These are phyloP conservation scores for Sapayoa aenigma DNA, from an alignment of 2,113 vertebrate genomes.

Conservation along the genomic window DNA sequence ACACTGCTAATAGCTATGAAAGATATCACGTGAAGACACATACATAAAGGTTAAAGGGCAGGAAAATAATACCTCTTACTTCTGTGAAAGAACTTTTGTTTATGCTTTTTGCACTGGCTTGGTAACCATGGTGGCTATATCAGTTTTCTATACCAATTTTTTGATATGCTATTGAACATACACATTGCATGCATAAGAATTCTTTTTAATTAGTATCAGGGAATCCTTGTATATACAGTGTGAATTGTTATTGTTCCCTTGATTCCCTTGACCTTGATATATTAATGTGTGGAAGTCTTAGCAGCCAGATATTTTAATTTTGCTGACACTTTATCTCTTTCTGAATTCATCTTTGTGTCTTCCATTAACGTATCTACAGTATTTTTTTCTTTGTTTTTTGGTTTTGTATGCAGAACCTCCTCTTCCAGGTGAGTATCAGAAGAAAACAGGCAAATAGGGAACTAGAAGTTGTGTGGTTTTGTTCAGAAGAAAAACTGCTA, in stretches of 20 bases:
- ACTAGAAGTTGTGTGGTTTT: not conserved
- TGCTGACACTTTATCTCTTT: not conserved
- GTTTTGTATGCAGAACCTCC: not conserved
- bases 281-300: not conserved
- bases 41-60: not conserved
- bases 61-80: not conserved
- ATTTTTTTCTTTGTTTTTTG: not conserved
- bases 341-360: not conserved
- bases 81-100: not conserved
- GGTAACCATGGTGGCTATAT: not conserved
- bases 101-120: not conserved
- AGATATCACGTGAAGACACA: not conserved
- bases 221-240: not conserved
- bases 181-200: not conserved
- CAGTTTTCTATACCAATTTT: not conserved
- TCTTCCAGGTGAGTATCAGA: slow-evolving; percentile 10
- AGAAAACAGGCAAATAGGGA: not conserved
- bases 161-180: not conserved
- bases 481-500: not conserved
- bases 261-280: not conserved
- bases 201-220: not conserved
- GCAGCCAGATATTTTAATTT: not conserved
- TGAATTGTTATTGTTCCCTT: not conserved
- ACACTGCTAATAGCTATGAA: not conserved
- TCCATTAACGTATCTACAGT: not conserved